Conservation (phyloP, 2,888 invertebrate species). For the Ramazzottius varieornatus region DNA sequence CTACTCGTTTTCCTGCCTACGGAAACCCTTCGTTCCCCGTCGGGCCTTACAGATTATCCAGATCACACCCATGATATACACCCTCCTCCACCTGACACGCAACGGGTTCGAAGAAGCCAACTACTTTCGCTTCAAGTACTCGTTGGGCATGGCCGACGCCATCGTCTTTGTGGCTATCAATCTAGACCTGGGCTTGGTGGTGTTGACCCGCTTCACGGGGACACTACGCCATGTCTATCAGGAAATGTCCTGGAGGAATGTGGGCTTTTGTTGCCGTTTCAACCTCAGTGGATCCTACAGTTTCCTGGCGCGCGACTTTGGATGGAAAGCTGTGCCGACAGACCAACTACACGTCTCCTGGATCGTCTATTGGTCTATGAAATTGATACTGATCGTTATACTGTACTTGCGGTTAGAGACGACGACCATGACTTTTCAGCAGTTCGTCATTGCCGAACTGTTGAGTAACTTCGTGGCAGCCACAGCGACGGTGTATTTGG, state of each 20-base stretch:
- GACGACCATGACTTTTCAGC: not conserved
- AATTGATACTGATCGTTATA: not conserved
- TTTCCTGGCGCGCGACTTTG: not conserved
- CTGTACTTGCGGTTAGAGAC: not conserved
- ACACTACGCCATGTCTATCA: not conserved
- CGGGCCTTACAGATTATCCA: not conserved
- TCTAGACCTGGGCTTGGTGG: not conserved
- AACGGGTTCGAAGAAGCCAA: not conserved
- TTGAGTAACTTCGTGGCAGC: not conserved
- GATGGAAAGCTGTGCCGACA: not conserved
- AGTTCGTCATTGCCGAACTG: not conserved
- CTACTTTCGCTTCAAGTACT: conserved; percentile 1
- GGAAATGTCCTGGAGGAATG: not conserved
- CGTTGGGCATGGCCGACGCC: not conserved
- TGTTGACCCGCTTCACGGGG: not conserved
- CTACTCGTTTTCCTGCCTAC: not conserved
- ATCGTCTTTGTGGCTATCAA: not conserved
- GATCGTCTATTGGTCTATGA: not conserved
- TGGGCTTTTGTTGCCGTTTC: not conserved
- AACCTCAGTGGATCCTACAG: not conserved
- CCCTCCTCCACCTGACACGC: not conserved
- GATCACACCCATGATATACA: not conserved
- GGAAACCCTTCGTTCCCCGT: not conserved
- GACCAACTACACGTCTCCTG: not conserved
- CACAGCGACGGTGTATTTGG: not conserved